Conservation (phyloP, 2,888 invertebrate species). For the Polyommatus icarus region DNA sequence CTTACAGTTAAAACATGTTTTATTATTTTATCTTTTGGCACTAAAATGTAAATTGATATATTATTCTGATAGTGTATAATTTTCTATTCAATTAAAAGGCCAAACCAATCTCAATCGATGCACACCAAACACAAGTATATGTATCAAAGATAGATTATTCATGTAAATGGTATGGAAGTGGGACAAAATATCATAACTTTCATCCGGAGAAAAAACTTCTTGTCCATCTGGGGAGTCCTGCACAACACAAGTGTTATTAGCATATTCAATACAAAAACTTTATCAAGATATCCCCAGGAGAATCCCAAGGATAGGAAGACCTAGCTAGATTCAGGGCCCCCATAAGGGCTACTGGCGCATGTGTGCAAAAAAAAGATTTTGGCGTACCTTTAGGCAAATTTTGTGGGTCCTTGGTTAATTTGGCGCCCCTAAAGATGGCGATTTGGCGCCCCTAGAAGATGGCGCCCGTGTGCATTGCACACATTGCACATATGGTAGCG, state of each 20-base stretch:
- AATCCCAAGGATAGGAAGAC: no score
- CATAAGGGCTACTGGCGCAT: no score
- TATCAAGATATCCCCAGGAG: no score
- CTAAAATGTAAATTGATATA: no score
- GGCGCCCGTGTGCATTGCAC: no score
- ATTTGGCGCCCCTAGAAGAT: no score
- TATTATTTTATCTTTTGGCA: not conserved
- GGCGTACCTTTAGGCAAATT: no score
- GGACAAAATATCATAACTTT: slow-evolving; percentile 66
- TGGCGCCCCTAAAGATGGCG: no score
- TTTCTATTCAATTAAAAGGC: slow-evolving; percentile 56
- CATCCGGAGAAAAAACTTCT: slow-evolving; percentile 63
- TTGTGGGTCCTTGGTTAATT: no score
- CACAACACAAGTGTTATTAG: not conserved
- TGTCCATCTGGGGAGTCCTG: slow-evolving; percentile 68
- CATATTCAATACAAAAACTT: not conserved
- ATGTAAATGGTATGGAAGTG: slow-evolving; percentile 69
- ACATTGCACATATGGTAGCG: no score
- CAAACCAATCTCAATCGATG: slow-evolving; percentile 60
- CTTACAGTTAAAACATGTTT: not conserved
- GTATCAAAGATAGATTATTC: slow-evolving; percentile 68
- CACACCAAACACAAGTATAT: slow-evolving; percentile 62
- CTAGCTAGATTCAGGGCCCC: no score
- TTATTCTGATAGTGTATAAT: not conserved
- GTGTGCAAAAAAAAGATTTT: no score